Percentiles rank a stretch among this genome's conserved stretches.
phyloP scores from a whole-genome alignment of 2,113 vertebrate genomes.

The Budorcas taxicolor region DNA sequence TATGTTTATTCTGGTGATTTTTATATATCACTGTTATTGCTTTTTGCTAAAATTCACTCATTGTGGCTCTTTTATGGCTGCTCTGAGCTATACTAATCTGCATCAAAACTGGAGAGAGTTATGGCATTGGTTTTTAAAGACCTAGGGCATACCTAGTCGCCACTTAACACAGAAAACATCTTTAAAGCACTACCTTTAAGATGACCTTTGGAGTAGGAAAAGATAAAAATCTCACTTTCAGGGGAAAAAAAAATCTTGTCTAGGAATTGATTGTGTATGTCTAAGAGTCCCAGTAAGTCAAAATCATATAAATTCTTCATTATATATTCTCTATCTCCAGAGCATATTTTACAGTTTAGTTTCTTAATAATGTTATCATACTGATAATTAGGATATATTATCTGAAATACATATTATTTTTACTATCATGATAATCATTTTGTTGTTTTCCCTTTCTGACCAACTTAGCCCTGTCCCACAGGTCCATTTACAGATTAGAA shows the following conservation, averaged over 20 bases:
- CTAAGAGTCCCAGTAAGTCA: conserved; percentile 20
- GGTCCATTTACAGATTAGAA: background rate
- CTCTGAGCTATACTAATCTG: conserved; percentile 32
- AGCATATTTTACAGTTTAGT: background rate
- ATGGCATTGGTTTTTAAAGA: background rate
- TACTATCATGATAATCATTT: background rate
- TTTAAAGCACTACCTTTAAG: conserved; percentile 30
- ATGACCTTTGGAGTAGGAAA: conserved; percentile 25
- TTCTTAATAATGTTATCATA: background rate
- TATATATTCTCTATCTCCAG: background rate
- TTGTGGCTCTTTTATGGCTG: conserved; percentile 15
- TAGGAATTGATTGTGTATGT: background rate
- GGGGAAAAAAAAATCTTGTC: background rate
- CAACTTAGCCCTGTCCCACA: background rate
- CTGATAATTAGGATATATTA: background rate
- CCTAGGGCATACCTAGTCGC: background rate
- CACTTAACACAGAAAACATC: conserved; percentile 19
- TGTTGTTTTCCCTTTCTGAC: background rate
- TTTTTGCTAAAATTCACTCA: conserved; percentile 44
- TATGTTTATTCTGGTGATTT: conserved; percentile 45
- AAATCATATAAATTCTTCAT: background rate
- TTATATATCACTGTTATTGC: conserved; percentile 40
- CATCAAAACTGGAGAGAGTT: conserved; percentile 31
- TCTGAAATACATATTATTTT: background rate
- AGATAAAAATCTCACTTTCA: background rate